Percentiles rank a stretch among this genome's conserved stretches.
phyloP scores from a whole-genome alignment of 1,140 invertebrate genomes.

The Aplysia californica region DNA sequence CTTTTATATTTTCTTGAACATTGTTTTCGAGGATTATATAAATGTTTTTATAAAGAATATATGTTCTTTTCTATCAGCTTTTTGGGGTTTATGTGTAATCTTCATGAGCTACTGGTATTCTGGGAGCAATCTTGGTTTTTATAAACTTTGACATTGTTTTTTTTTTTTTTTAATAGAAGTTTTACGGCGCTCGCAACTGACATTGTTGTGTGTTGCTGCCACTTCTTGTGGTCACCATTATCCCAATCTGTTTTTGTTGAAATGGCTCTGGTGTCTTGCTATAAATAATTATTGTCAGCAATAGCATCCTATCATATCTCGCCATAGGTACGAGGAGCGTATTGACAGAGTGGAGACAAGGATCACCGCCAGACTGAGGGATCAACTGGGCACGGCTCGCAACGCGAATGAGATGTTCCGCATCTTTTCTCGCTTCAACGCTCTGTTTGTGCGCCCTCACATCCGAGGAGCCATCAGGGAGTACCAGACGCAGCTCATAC shows the following conservation, averaged over 20 bases:
- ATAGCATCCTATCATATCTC: too few relatives aligned
- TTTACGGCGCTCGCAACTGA: neutral
- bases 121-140: neutral
- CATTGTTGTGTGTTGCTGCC: too few relatives aligned
- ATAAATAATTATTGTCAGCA: too few relatives aligned
- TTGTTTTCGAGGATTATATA: neutral
- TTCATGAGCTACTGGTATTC: neutral
- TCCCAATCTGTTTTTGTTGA: too few relatives aligned
- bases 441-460: conserved; percentile 97
- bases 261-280: too few relatives aligned
- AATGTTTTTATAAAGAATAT: too few relatives aligned
- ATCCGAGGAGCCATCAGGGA: conserved; percentile 98
- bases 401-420: conserved; percentile 99
- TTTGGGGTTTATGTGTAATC: neutral
- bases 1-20: neutral
- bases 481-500: conserved; percentile 99
- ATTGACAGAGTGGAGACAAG: conserved; percentile 97
- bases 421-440: conserved; percentile 98
- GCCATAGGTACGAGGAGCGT: conserved; percentile 91
- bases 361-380: conserved; percentile 95
- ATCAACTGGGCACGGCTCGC: conserved; percentile 97
- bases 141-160: neutral
- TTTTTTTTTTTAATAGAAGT: neutral
- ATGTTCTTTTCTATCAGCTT: too few relatives aligned
- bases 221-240: too few relatives aligned